phyloP scores from a whole-genome alignment of 2,113 vertebrate species.

The Leptosomus discolor region DNA sequence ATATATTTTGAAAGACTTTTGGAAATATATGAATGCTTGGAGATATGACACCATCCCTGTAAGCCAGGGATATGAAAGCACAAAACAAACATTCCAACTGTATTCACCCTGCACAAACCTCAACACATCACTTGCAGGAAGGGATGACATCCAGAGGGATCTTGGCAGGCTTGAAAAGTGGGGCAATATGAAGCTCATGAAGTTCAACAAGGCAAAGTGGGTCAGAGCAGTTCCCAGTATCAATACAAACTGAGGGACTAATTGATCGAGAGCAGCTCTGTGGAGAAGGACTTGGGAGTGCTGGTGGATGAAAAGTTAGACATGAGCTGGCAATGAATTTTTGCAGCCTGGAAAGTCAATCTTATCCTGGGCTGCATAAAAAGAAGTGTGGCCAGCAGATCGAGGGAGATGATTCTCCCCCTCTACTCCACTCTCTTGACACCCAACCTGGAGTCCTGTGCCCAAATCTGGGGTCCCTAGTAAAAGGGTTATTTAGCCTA shows the following conservation, averaged over 20 bases:
- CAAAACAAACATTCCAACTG: not conserved
- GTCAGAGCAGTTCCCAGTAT: not conserved
- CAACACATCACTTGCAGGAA: not conserved
- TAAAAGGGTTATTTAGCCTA: not conserved
- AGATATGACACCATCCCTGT: not conserved
- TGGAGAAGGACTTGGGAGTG: not conserved
- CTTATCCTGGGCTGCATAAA: not conserved
- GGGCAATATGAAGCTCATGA: not conserved
- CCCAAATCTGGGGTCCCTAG: not conserved
- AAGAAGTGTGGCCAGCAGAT: rapidly evolving
- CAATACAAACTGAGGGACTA: not conserved
- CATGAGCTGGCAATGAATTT: rapidly evolving
- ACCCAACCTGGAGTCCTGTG: not conserved
- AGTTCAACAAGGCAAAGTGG: not conserved
- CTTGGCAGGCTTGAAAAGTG: not conserved
- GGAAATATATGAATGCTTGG: not conserved
- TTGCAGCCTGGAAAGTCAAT: not conserved
- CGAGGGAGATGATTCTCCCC: rapidly evolving
- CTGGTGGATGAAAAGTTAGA: not conserved
- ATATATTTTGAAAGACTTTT: not conserved
- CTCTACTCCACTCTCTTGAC: not conserved
- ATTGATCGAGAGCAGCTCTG: not conserved
- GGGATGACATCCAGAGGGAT: not conserved
- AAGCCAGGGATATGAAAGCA: not conserved
- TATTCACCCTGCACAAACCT: not conserved